Percentiles rank a stretch among this genome's conserved stretches.
Conservation (phyloP, 2,113 vertebrate species). For the Silurus glanis region DNA sequence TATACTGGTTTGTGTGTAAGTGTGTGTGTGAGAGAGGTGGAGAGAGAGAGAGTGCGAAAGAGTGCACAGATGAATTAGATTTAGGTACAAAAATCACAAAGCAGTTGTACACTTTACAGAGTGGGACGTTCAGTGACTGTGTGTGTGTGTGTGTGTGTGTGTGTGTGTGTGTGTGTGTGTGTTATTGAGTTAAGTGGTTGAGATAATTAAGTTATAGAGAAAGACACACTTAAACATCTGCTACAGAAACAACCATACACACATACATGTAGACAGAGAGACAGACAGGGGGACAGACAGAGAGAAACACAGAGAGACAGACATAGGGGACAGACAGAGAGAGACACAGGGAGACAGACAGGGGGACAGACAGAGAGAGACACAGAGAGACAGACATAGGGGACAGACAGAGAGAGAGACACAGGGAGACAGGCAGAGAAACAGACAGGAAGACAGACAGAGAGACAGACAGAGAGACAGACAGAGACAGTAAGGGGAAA, state of each 20-base stretch:
- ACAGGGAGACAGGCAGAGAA: constrained; percentile 23
- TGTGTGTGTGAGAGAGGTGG: constrained; percentile 5
- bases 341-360: neutral
- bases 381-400: neutral
- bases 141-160: constrained; percentile 27
- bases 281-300: neutral
- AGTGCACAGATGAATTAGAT: neutral
- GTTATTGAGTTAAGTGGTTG: constrained; percentile 50
- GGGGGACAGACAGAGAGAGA: neutral
- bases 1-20: constrained; percentile 11
- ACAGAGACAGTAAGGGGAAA: neutral
- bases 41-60: neutral
- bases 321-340: neutral
- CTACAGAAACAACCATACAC: constrained; percentile 32
- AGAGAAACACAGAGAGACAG: neutral
- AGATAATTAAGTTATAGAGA: constrained; percentile 53
- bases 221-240: constrained; percentile 53
- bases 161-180: constrained; percentile 39
- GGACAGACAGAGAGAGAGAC: neutral
- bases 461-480: neutral
- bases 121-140: neutral
- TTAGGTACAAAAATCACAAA: constrained; percentile 20
- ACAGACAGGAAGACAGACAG: neutral
- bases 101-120: neutral
- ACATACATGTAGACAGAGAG: neutral